Conservation (phyloP, 2,113 vertebrate genomes). For the Thamnophis sirtalis region DNA sequence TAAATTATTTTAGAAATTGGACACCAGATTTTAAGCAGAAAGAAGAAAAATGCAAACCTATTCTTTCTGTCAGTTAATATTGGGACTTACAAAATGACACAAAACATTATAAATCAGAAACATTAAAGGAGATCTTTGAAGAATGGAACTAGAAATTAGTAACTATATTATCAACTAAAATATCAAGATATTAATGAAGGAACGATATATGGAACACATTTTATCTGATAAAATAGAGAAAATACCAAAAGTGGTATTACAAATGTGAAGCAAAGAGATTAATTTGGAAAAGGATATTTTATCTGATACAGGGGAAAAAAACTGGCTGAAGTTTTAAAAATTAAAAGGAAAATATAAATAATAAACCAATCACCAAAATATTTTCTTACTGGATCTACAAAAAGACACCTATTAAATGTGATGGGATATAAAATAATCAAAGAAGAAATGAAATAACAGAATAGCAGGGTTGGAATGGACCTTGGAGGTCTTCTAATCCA, state of each 20-base stretch:
- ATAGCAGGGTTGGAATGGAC: not conserved
- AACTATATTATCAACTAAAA: not conserved
- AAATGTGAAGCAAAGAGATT: not conserved
- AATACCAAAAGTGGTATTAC: not conserved
- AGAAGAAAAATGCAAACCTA: not conserved
- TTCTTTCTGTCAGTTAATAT: not conserved
- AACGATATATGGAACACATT: not conserved
- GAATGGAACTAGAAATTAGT: not conserved
- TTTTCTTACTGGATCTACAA: not conserved
- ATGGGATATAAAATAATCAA: not conserved
- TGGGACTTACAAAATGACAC: not conserved
- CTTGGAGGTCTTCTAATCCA: not conserved
- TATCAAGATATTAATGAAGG: not conserved
- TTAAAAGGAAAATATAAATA: not conserved
- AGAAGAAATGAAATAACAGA: not conserved
- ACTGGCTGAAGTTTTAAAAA: not conserved
- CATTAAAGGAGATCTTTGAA: not conserved
- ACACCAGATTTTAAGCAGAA: not conserved
- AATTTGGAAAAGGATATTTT: not conserved
- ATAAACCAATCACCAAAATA: not conserved
- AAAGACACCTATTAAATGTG: not conserved
- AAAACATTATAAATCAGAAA: not conserved
- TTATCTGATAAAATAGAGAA: not conserved
- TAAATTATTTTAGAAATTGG: not conserved
- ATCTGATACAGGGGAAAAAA: not conserved